Conservation (phyloP, 2,888 invertebrate species). For the Agrochola lychnidis region DNA sequence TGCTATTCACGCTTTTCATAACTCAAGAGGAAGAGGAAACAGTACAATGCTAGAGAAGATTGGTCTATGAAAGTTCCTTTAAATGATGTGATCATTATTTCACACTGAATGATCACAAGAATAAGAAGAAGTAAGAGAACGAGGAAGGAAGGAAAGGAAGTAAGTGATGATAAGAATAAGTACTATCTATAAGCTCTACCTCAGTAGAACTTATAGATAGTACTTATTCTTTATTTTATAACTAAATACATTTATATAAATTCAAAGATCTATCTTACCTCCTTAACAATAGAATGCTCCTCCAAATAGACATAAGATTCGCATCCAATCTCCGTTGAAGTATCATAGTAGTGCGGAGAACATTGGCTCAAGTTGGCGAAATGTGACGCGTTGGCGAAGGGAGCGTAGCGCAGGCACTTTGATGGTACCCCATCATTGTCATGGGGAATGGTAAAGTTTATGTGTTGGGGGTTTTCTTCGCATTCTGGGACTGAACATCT, state of each 20-base stretch:
- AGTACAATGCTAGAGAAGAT: not conserved
- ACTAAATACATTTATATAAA: not conserved
- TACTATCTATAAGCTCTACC: too few relatives aligned
- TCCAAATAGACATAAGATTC: constrained; percentile 84
- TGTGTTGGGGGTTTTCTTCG: constrained; percentile 71
- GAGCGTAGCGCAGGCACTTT: constrained; percentile 83
- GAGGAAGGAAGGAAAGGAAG: too few relatives aligned
- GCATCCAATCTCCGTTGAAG: constrained; percentile 80
- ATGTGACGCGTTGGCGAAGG: constrained; percentile 73
- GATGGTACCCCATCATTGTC: constrained; percentile 77
- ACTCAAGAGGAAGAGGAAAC: not conserved
- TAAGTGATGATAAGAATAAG: too few relatives aligned
- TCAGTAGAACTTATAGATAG: too few relatives aligned
- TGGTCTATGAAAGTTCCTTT: not conserved
- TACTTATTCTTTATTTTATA: not conserved
- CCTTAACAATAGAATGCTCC: constrained; percentile 86
- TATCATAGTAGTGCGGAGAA: constrained; percentile 81
- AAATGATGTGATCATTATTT: not conserved
- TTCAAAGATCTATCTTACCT: constrained; percentile 72
- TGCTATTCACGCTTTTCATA: not conserved
- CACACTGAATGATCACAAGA: too few relatives aligned
- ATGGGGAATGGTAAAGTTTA: constrained; percentile 85
- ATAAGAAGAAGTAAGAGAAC: too few relatives aligned
- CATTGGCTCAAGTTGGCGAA: constrained; percentile 76
- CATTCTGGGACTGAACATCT: constrained; percentile 87